Evolutionary conservation across 2,797 vertebrate species (phyloP), one percentile per base, ranked within the genome.

Genomic region (Rhinogobio ventralis): DNA sequence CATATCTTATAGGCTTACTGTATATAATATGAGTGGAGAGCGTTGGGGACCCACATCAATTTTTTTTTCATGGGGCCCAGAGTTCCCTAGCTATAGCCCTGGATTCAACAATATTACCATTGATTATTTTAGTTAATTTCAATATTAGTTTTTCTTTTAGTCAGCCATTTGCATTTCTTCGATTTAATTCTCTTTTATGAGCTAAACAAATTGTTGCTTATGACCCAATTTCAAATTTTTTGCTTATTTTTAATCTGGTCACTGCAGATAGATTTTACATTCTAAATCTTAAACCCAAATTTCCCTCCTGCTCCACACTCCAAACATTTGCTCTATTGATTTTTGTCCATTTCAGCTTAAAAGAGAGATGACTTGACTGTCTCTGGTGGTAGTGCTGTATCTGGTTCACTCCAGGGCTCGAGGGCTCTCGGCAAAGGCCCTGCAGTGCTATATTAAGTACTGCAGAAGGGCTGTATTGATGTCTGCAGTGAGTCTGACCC

Each of bases 371-470:
- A 42, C 25, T 76, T 83, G 42, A 11, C 69, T 36, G 69, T 83
- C 60, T 83, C 60, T 79, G 76, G 60, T 49, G 77, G 36, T 42
- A 51, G 30, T 72, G 84, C 33, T 49, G 67, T 81, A 84, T 88
- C 79, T 86, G 33, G 67, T 28, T 79, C 53, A 68, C 66, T 46
- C 42, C 76, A 73, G 83, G 78, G 66, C 49, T 81, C 45, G 3
- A 14, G 39, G 60, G 78, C 79, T 77, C 72, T 42, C 60, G 82
- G 67, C 28, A 66, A 75, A 76, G 51, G 79, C 69, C 15, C 62
- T 79, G 68, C 76, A 53, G 79, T 78, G 77, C 84, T 82, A 75
- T 81, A 86, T 87, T 88, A 78, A 89, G 89, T 66, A 45, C 76
- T 85, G 55, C 76, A 83, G 78, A 46, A 42, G 57, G 36, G 81